Base-by-base conservation (phyloP, 2,113 vertebrate genomes). In the Girardinichthys multiradiatus region DNA sequence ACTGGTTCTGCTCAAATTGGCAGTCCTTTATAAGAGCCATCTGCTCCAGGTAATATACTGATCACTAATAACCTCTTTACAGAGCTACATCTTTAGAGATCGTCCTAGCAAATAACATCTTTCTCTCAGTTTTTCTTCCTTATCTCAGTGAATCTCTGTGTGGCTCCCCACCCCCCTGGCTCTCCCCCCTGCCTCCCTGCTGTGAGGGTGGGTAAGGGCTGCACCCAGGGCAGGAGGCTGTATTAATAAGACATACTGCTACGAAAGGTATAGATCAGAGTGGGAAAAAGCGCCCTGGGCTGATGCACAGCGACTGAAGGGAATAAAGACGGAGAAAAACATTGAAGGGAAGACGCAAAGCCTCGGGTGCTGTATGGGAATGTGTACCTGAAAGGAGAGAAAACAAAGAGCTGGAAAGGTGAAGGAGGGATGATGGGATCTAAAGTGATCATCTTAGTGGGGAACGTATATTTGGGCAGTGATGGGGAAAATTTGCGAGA, bases 231-330 rank as follows among this genome's bases (percentile, higher is more conserved):
- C 85, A 59, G 71, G 64, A 80, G 60, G 67, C 81, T 79, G 83
- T 79, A 86, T 91, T 89, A 90, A 91, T 88, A 87, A 91, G 87
- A 88, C 88, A 86, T 79, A 80, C 37, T 78, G 77, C 69, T 31
- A 48, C 66, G 79, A 74, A 80, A 76, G 77, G 79, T 77, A 73
- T 84, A 72, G 85, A 93, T 90, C 91, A 91, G 82, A 91, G 80
- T 19, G 63, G 84, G 33, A 86, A 91, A 79, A 77, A 79, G 45
- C 0, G 71, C 87, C 80, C 57, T 54, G 63, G 87, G 87, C 86
- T 61, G 67, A 77, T 72, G 73, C 77, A 78, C 78, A 74, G 67
- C n/a, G 29, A 83, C 83, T 60, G 57, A 67, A 80, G 61, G 57
- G 61, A 48, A 62, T 54, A 28, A 45, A 65, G 77, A 77, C 8